phyloP scores from a whole-genome alignment of 1,140 invertebrate species.

The Penaeus vannamei region DNA sequence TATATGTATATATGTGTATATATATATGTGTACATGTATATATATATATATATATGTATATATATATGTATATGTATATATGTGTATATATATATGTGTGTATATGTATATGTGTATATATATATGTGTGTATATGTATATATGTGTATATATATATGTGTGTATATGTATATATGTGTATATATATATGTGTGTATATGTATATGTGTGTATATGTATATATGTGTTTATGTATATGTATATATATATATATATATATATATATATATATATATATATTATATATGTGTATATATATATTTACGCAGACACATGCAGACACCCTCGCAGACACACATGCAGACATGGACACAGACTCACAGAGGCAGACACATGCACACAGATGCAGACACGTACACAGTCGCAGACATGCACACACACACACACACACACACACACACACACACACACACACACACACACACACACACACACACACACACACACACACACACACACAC shows the following conservation, averaged over 20 bases:
- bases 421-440: too few relatives aligned
- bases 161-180: not conserved
- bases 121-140: not conserved
- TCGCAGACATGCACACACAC: too few relatives aligned
- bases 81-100: not conserved
- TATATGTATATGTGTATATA: not conserved
- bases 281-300: not conserved
- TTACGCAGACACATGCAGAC: too few relatives aligned
- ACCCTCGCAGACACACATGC: not conserved
- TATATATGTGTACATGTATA: not conserved
- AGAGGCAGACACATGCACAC: too few relatives aligned
- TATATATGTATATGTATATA: not conserved
- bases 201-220: not conserved
- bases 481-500: too few relatives aligned
- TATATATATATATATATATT: not conserved
- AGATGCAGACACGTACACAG: too few relatives aligned
- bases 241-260: too few relatives aligned
- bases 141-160: constrained; percentile 1
- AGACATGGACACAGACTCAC: not conserved
- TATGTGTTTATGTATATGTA: not conserved
- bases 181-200: not conserved
- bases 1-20: too few relatives aligned
- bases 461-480: too few relatives aligned
- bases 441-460: too few relatives aligned
- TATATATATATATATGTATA: not conserved